Conservation (phyloP, 2,888 invertebrate genomes). For the Parnassius smintheus region DNA sequence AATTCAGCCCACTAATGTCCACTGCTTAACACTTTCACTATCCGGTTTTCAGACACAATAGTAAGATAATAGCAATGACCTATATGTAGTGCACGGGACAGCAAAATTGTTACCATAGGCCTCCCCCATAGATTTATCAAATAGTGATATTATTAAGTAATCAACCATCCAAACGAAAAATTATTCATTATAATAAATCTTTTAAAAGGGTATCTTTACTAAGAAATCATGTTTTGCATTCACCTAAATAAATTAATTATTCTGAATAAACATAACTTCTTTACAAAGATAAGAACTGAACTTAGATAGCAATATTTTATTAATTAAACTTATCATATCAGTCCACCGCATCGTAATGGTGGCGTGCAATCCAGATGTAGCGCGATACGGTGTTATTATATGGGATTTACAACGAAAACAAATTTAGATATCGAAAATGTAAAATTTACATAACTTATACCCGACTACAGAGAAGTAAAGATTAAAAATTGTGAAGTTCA, state of each 20-base stretch:
- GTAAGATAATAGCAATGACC: too few species aligned
- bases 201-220: not conserved
- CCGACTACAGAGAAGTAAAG: not conserved
- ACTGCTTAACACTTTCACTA: too few species aligned
- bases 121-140: too few species aligned
- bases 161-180: too few species aligned
- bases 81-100: too few species aligned
- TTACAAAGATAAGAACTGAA: conserved; percentile 5
- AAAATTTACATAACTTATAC: conserved; percentile 13
- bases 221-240: not conserved
- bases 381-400: conserved; percentile 1
- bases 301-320: conserved; percentile 1
- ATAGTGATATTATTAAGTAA: too few species aligned
- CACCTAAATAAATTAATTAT: not conserved
- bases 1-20: too few species aligned
- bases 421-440: conserved; percentile 10
- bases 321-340: conserved; percentile 12
- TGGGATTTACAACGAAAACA: conserved; percentile 10
- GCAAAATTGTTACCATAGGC: too few species aligned
- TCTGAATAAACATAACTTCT: conserved; percentile 4
- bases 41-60: too few species aligned
- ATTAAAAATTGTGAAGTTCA: not conserved
- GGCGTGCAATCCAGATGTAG: not conserved
- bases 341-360: conserved; percentile 10
- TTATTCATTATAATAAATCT: not conserved